Conservation (phyloP, 2,113 vertebrate species). For the Ornithorhynchus anatinus region DNA sequence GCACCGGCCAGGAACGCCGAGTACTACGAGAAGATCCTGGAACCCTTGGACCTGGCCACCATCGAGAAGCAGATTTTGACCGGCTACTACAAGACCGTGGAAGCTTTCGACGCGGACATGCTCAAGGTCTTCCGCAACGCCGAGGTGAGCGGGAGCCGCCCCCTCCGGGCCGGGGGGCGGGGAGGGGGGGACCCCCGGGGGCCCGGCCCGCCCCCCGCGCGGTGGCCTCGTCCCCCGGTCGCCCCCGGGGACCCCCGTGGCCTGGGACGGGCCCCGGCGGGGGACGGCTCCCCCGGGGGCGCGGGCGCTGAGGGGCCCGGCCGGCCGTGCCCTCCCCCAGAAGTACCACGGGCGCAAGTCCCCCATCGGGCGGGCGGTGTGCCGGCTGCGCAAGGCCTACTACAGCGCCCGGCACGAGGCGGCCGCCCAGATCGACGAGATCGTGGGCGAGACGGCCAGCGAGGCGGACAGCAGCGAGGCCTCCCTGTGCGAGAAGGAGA, state of each 20-base stretch:
- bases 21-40: conserved; percentile 97
- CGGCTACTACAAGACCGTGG: conserved; percentile 95
- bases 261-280: too few species aligned
- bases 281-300: too few species aligned
- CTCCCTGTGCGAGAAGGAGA: conserved; percentile 78
- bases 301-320: too few species aligned
- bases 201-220: too few species aligned
- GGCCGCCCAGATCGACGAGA: conserved; percentile 93
- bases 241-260: too few species aligned
- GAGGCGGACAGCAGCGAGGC: conserved; percentile 96
- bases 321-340: conserved; percentile 72
- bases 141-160: conserved; percentile 79
- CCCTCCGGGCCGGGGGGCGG: neutral
- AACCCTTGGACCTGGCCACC: conserved; percentile 91
- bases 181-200: too few species aligned
- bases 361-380: conserved; percentile 87
- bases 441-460: conserved; percentile 93
- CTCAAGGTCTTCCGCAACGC: conserved; percentile 98
- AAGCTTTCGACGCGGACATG: conserved; percentile 97
- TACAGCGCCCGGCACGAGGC: conserved; percentile 94
- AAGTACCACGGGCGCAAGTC: conserved; percentile 98
- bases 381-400: conserved; percentile 92
- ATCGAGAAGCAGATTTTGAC: conserved; percentile 97
- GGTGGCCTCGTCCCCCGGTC: too few species aligned
- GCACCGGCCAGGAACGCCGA: conserved; percentile 92